Evolutionary conservation across 2,797 vertebrate genomes (phyloP).

Genomic region (Coracias cyanogaster): DNA sequence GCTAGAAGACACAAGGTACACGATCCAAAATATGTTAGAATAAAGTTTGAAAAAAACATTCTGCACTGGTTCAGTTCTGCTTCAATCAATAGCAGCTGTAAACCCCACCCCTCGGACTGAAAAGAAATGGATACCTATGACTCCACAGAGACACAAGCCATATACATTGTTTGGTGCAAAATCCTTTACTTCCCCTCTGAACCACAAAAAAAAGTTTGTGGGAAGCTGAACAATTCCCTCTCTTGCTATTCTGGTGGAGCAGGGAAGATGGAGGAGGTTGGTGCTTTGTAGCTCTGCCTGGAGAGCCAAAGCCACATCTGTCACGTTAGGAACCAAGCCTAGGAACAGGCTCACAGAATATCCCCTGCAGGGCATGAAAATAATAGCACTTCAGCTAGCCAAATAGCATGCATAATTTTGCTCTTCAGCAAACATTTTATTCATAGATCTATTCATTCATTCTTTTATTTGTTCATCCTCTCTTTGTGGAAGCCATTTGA

Average conservation of each 20-base stretch:
- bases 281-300: background rate
- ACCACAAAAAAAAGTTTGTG: conserved; percentile 23
- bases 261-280: background rate
- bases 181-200: background rate
- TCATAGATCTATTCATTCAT: conserved; percentile 63
- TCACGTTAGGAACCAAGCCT: conserved; percentile 43
- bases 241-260: background rate
- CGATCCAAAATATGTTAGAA: background rate
- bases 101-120: background rate
- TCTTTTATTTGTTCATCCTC: conserved; percentile 43
- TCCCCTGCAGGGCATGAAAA: conserved; percentile 47
- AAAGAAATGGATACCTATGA: background rate
- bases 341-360: conserved; percentile 20
- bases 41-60: background rate
- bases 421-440: conserved; percentile 51
- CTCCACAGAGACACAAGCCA: background rate
- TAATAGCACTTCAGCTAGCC: conserved; percentile 53
- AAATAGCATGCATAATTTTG: conserved; percentile 54
- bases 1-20: background rate
- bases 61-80: background rate
- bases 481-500: conserved; percentile 10
- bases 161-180: background rate
- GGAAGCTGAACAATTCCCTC: conserved; percentile 1
- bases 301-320: conserved; percentile 52
- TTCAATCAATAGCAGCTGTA: background rate